A percentile compares a stretch with the other conserved stretches of the same genome.
These are phyloP conservation scores for Cotesia typhae DNA, from an alignment of 1,140 invertebrate genomes.

Conservation along the genomic window DNA sequence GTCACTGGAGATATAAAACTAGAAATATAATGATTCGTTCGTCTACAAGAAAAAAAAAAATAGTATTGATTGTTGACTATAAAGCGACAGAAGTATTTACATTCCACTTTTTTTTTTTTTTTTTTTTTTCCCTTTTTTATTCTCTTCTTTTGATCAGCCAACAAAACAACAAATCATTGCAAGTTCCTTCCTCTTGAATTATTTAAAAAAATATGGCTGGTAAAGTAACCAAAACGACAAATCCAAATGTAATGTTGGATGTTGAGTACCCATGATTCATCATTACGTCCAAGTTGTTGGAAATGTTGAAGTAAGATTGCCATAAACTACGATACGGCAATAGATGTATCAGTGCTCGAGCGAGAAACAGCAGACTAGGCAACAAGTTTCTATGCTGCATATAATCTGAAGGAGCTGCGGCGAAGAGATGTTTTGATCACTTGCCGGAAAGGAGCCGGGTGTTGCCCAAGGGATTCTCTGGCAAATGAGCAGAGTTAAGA, in stretches of 20 bases:
- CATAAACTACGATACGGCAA: not conserved
- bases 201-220: too few species aligned
- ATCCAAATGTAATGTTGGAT: not conserved
- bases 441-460: constrained; percentile 18
- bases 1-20: constrained; percentile 9
- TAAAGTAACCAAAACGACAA: too few species aligned
- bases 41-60: too few species aligned
- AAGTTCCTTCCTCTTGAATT: too few species aligned
- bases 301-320: constrained; percentile 25
- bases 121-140: too few species aligned
- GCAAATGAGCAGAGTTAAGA: constrained; percentile 18
- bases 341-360: not conserved
- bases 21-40: too few species aligned
- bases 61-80: too few species aligned
- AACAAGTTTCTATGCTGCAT: constrained; percentile 27
- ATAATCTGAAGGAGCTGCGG: constrained; percentile 24
- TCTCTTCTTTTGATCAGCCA: too few species aligned
- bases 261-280: not conserved
- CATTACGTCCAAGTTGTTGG: constrained; percentile 9
- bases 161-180: too few species aligned
- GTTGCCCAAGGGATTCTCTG: constrained; percentile 4
- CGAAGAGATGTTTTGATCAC: constrained; percentile 23
- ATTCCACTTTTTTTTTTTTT: too few species aligned
- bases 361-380: constrained; percentile 21
- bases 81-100: too few species aligned